Base-by-base conservation (phyloP, 2,797 vertebrate genomes). In the Heteromormyrus szaboi region DNA sequence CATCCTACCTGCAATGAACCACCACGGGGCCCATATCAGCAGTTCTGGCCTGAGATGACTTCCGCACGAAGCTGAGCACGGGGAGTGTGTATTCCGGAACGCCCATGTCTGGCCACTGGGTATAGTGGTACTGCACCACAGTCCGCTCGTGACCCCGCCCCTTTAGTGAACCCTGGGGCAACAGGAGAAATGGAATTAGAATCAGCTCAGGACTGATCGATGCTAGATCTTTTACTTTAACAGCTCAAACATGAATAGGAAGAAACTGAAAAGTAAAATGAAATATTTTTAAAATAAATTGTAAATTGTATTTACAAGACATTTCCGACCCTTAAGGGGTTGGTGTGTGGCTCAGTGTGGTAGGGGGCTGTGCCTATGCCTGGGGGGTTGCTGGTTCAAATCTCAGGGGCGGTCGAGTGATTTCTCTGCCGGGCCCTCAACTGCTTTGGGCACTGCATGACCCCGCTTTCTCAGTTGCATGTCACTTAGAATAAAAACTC, bases 71-170 rank as follows among this genome's bases (percentile, higher is more conserved):
- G 91, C 97, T 96, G 89, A 99, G 96, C 62, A 99, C 96, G 0
- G 98, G 98, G 90, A 99, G 95, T 0, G 98, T 96, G 90, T 98
- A 98, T 12, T 99, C 98, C 0, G 98, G 98, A 88, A 98, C 98
- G 0, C 98, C 98, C 98, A 99, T 99, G 93, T 99, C 98, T 0
- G 98, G 98, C 98, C 98, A 99, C 94, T 99, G 98, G 11, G 98
- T 99, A 91, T 99, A 99, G 92, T 99, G 98, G 93, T 97, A 99
- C 87, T 99, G 98, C 0, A 96, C 95, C 83, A 99, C 96, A 0
- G 96, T 89, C 44, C 97, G 97, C 83, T 99, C 98, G 86, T 93
- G 91, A 85, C 96, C 91, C 90, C 96, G 94, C 90, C 94, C 96
- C 94, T 96, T 98, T 91, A 97, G 97, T 88, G 97, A 97, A 1